A percentile compares a stretch with the other conserved stretches of the same genome.
phyloP scores from a whole-genome alignment of 2,113 vertebrate genomes.

The Alces alces region DNA sequence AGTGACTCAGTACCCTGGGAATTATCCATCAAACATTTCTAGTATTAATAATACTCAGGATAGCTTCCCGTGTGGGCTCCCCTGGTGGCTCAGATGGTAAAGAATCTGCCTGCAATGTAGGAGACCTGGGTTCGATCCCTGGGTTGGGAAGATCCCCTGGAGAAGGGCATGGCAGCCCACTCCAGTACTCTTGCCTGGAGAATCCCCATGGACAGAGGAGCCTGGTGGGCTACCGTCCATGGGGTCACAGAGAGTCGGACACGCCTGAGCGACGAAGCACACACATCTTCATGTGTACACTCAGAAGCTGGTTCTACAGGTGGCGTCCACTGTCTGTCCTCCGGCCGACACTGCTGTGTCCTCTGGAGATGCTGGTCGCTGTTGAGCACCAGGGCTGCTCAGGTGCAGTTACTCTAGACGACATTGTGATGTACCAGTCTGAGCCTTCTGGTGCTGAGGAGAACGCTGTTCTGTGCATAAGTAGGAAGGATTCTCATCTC shows the following conservation, averaged over 20 bases:
- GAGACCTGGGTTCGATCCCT: background rate
- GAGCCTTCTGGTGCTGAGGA: background rate
- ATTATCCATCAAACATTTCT: background rate
- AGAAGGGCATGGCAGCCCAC: background rate
- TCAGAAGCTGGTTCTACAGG: background rate
- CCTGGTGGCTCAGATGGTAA: background rate
- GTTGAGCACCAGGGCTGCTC: background rate
- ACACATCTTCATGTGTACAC: background rate
- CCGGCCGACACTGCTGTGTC: background rate
- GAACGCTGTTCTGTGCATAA: background rate
- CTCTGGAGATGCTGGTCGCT: background rate
- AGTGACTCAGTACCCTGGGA: background rate
- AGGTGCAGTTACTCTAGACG: background rate
- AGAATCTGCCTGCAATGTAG: background rate
- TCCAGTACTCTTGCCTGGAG: background rate
- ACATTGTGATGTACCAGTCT: background rate
- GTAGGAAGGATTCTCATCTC: background rate
- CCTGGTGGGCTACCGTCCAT: background rate
- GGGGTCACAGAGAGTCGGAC: background rate
- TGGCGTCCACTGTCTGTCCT: rapidly evolving
- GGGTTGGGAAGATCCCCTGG: background rate
- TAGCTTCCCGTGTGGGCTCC: background rate
- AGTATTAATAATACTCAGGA: background rate
- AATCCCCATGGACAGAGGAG: background rate
- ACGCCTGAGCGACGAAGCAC: rapidly evolving